Conservation (phyloP, 1,140 invertebrate genomes). For the Thaumetopoea pityocampa region DNA sequence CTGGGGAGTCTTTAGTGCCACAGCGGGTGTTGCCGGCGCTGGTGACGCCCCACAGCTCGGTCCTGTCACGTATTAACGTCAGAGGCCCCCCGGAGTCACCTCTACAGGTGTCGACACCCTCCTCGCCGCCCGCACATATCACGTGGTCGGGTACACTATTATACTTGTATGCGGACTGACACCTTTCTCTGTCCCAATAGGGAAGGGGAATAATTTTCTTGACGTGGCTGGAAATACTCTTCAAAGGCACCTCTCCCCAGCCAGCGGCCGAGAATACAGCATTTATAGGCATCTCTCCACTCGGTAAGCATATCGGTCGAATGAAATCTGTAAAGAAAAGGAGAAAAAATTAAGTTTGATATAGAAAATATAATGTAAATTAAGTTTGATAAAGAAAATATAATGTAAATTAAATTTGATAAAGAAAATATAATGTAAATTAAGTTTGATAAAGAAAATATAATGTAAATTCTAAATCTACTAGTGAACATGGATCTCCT, state of each 20-base stretch:
- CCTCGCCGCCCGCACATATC: constrained; percentile 26
- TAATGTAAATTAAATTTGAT: neutral
- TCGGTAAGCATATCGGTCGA: constrained; percentile 27
- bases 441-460: too few relatives aligned
- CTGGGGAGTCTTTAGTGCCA: constrained; percentile 17
- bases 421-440: too few relatives aligned
- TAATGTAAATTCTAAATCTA: too few relatives aligned
- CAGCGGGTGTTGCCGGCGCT: constrained; percentile 11
- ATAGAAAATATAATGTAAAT: neutral
- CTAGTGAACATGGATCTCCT: too few relatives aligned
- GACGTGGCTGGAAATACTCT: constrained; percentile 9
- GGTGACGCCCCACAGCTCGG: constrained; percentile 16
- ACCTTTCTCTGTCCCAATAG: constrained; percentile 8
- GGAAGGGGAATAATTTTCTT: constrained; percentile 20
- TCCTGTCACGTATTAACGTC: constrained; percentile 8
- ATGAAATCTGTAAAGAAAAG: constrained; percentile 28
- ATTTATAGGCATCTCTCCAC: neutral
- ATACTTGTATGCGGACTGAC: constrained; percentile 7
- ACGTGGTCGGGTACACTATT: constrained; percentile 12
- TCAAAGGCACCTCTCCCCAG: constrained; percentile 16
- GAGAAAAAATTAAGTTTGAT: neutral
- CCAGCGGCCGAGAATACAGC: constrained; percentile 19
- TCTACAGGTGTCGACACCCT: constrained; percentile 24
- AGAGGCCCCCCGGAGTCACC: constrained; percentile 34
- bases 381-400: neutral